phyloP scores from a whole-genome alignment of 2,797 vertebrate species.

The Hoplostethus mediterraneus region DNA sequence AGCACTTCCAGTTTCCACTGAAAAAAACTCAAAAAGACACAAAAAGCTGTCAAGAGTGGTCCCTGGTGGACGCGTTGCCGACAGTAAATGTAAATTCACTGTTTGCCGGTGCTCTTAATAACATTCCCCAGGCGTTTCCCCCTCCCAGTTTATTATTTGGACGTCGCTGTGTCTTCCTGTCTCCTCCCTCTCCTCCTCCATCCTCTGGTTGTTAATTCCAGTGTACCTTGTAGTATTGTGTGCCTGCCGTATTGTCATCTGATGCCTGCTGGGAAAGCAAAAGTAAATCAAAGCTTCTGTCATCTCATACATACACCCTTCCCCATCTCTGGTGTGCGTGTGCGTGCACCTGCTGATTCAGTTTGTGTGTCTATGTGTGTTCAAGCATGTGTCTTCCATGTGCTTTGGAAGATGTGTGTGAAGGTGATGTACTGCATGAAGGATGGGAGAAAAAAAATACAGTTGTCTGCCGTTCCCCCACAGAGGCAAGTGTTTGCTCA shows the following conservation, averaged over 20 bases:
- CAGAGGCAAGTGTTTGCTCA: conserved; percentile 45
- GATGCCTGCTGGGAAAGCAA: conserved; percentile 47
- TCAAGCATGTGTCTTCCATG: not conserved
- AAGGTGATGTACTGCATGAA: conserved; percentile 2
- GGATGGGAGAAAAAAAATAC: conserved; percentile 1
- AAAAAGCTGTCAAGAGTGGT: conserved; percentile 56
- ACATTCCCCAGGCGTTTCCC: conserved; percentile 46
- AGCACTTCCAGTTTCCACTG: conserved; percentile 43
- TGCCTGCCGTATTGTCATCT: conserved; percentile 38
- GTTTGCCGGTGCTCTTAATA: conserved; percentile 44
- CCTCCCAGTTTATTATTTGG: conserved; percentile 59
- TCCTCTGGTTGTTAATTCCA: conserved; percentile 64
- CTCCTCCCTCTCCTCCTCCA: conserved; percentile 43
- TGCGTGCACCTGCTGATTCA: not conserved
- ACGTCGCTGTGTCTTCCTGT: conserved; percentile 52
- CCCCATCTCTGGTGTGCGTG: conserved; percentile 3
- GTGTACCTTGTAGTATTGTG: conserved; percentile 41
- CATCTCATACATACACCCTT: conserved; percentile 30
- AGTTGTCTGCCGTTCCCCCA: conserved; percentile 31
- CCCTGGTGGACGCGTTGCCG: conserved; percentile 28
- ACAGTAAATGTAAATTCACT: conserved; percentile 57
- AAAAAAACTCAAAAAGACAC: conserved; percentile 46
- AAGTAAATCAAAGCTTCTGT: conserved; percentile 55
- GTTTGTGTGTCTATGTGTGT: not conserved
- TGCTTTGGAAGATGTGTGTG: conserved; percentile 7